phyloP scores from a whole-genome alignment of 2,888 invertebrate genomes.

The Dryocosmus kuriphilus region DNA sequence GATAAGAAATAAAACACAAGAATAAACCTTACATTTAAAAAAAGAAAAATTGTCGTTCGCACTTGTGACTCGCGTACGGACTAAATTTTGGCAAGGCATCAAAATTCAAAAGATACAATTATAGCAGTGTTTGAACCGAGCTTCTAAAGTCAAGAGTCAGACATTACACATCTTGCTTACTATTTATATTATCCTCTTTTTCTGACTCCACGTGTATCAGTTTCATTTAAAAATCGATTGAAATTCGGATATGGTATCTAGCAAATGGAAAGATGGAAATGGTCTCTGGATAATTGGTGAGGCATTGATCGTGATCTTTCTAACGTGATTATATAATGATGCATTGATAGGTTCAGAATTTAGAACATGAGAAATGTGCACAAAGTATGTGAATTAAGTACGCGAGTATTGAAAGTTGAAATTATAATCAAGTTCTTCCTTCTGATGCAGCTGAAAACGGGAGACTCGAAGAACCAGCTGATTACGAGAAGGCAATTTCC shows the following conservation, averaged over 20 bases:
- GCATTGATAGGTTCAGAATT: slow-evolving; percentile 10
- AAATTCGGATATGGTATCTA: slow-evolving; percentile 50
- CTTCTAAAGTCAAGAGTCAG: not conserved
- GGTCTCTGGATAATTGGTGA: slow-evolving; percentile 55
- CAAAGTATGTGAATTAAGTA: slow-evolving; percentile 23
- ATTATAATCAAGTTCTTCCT: slow-evolving; percentile 43
- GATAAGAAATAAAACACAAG: not conserved
- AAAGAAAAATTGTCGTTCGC: not conserved
- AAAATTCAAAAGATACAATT: slow-evolving; percentile 5
- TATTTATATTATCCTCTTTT: not conserved
- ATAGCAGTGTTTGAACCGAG: not conserved
- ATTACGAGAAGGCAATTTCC: slow-evolving; percentile 85
- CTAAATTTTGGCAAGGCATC: slow-evolving; percentile 17
- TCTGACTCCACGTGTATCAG: not conserved
- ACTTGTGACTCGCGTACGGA: slow-evolving; percentile 4
- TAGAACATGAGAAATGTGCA: not conserved
- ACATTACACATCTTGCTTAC: not conserved
- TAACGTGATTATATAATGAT: slow-evolving; percentile 41
- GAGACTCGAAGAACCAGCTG: slow-evolving; percentile 74
- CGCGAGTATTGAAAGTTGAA: slow-evolving; percentile 36
- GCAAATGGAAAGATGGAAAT: slow-evolving; percentile 41
- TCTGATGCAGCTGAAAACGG: slow-evolving; percentile 44
- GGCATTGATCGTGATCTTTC: slow-evolving; percentile 35
- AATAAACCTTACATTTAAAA: not conserved
- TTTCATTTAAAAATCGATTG: not conserved